Percentiles rank a stretch among this genome's conserved stretches.
Evolutionary conservation across 2,888 invertebrate species (phyloP).

Genomic region (Eristalis intricaria): DNA sequence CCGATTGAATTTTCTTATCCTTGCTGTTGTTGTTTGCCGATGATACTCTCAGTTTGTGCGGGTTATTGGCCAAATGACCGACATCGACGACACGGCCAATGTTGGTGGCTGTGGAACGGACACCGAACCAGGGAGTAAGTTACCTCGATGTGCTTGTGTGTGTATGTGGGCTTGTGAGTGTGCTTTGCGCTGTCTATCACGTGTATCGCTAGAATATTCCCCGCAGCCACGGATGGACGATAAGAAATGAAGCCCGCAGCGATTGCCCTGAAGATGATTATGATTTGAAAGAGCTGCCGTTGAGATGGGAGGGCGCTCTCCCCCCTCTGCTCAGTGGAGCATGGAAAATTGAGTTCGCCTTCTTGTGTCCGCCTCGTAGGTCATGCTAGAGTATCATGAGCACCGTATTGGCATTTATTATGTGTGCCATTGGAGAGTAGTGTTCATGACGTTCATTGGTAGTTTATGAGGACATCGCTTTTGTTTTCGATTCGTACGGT

Average conservation of each 20-base stretch:
- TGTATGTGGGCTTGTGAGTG: slow-evolving; percentile 1
- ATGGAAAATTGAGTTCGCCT: slow-evolving; percentile 26
- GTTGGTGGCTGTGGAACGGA: slow-evolving; percentile 5
- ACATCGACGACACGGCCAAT: neutral
- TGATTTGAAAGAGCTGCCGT: slow-evolving; percentile 13
- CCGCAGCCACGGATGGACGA: slow-evolving; percentile 34
- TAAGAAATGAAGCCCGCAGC: slow-evolving; percentile 21
- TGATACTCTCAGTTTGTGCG: slow-evolving; percentile 38
- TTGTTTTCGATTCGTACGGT: neutral
- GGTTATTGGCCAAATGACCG: slow-evolving; percentile 50
- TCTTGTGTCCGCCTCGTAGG: neutral
- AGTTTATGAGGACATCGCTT: slow-evolving; percentile 36
- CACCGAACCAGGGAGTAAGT: slow-evolving; percentile 53
- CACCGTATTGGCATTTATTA: slow-evolving; percentile 38
- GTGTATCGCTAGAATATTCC: slow-evolving; percentile 63
- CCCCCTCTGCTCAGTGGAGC: slow-evolving; percentile 16
- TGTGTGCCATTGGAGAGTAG: slow-evolving; percentile 15
- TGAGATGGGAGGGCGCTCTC: neutral
- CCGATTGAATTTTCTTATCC: slow-evolving; percentile 70
- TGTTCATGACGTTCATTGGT: slow-evolving; percentile 31
- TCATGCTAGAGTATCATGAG: slow-evolving; percentile 2
- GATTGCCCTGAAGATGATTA: slow-evolving; percentile 27
- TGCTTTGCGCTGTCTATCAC: slow-evolving; percentile 43
- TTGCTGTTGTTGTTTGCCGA: slow-evolving; percentile 39
- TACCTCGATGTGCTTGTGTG: slow-evolving; percentile 18